Percentiles rank a stretch among this genome's conserved stretches.
phyloP scores from a whole-genome alignment of 2,888 invertebrate species.

The Cryptocheilus praepositus region DNA sequence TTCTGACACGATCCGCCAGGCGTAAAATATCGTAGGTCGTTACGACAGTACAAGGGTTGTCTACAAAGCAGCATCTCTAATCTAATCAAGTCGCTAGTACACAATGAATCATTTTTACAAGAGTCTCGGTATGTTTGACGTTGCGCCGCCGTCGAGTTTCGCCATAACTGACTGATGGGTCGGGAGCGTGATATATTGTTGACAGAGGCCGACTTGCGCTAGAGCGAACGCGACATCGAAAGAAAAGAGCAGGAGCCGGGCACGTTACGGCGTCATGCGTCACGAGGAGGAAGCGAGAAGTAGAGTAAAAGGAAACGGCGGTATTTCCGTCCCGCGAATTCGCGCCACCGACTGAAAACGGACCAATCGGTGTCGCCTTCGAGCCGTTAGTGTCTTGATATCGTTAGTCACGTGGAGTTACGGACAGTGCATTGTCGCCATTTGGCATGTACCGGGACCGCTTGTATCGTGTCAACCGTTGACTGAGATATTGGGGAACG shows the following conservation, averaged over 20 bases:
- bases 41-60: too few relatives aligned
- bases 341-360: conserved; percentile 45
- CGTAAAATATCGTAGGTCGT: too few relatives aligned
- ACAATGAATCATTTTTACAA: too few relatives aligned
- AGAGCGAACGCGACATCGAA: conserved; percentile 3
- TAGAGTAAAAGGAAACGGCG: conserved; percentile 26
- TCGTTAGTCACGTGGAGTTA: conserved; percentile 62
- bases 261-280: conserved; percentile 9
- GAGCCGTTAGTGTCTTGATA: conserved; percentile 52
- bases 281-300: conserved; percentile 3
- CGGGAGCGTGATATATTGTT: too few relatives aligned
- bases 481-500: conserved; percentile 48
- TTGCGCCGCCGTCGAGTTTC: too few relatives aligned
- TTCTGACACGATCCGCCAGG: too few relatives aligned
- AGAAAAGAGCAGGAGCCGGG: neutral
- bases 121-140: too few relatives aligned
- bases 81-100: too few relatives aligned
- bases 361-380: conserved; percentile 51
- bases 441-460: conserved; percentile 27
- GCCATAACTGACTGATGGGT: too few relatives aligned
- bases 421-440: conserved; percentile 26
- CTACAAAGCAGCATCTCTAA: neutral
- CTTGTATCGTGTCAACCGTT: conserved; percentile 46
- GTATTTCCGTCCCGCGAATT: conserved; percentile 34
- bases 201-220: too few relatives aligned